Conservation (phyloP, 2,888 invertebrate species). For the Scaeva pyrastri region DNA sequence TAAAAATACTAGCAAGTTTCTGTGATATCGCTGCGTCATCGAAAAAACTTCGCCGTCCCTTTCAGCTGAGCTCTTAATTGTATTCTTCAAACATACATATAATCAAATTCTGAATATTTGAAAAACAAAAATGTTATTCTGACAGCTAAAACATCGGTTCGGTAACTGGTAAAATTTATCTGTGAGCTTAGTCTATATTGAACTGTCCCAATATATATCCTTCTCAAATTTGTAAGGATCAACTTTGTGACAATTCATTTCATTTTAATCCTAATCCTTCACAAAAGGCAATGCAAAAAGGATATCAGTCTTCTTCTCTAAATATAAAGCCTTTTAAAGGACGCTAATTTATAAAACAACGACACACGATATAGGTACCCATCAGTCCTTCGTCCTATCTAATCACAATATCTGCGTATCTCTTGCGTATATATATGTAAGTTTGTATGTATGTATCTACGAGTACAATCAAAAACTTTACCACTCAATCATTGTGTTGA, state of each 20-base stretch:
- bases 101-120: neutral
- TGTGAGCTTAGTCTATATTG: neutral
- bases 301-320: neutral
- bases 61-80: neutral
- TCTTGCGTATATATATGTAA: too few species aligned
- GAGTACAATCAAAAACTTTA: slow-evolving; percentile 54
- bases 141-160: neutral
- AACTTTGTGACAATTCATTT: slow-evolving; percentile 33
- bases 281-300: neutral
- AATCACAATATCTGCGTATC: slow-evolving; percentile 42
- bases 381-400: slow-evolving; percentile 46
- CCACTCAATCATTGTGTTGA: slow-evolving; percentile 66
- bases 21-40: too few species aligned
- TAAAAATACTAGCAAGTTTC: too few species aligned
- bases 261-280: neutral
- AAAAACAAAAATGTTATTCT: neutral
- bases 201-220: neutral
- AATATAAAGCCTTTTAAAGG: neutral
- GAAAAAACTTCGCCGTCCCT: too few species aligned
- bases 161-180: neutral
- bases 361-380: slow-evolving; percentile 3
- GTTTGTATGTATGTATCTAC: too few species aligned
- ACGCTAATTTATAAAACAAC: slow-evolving; percentile 25
- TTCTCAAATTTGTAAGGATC: neutral
- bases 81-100: too few species aligned